Conservation (phyloP, 1,140 invertebrate genomes). For the Sinonovacula constricta region DNA sequence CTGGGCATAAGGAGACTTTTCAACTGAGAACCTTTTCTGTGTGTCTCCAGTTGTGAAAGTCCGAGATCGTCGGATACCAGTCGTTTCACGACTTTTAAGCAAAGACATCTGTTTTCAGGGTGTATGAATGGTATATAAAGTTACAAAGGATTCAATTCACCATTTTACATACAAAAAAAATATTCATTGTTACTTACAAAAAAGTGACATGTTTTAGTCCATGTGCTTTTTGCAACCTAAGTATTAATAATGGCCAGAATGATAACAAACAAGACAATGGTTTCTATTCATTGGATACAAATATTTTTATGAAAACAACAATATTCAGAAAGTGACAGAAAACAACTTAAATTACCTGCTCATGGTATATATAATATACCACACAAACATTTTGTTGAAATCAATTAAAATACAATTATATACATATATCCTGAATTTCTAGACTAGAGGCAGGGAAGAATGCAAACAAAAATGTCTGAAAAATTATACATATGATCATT, state of each 20-base stretch:
- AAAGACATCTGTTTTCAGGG: background rate
- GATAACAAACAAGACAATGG: background rate
- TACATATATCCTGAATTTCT: too few relatives aligned
- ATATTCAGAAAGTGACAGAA: too few relatives aligned
- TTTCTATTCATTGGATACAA: background rate
- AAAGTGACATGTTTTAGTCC: background rate
- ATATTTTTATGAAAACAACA: too few relatives aligned
- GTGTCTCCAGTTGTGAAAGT: constrained; percentile 39
- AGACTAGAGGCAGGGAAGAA: too few relatives aligned
- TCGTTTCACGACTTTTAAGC: background rate
- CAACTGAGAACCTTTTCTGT: constrained; percentile 23
- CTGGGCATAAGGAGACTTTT: constrained; percentile 45
- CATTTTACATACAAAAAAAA: background rate
- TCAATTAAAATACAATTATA: too few relatives aligned
- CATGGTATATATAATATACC: too few relatives aligned
- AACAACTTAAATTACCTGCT: too few relatives aligned
- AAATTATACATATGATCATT: too few relatives aligned
- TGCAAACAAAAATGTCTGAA: too few relatives aligned
- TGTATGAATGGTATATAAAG: background rate
- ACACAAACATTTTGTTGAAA: too few relatives aligned
- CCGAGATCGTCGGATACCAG: constrained; percentile 14
- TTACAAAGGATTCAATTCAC: background rate
- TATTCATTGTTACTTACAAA: background rate
- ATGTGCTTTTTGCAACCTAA: background rate
- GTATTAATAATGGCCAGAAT: background rate